Conservation (phyloP, 2,113 vertebrate genomes). For the Glareola pratincola region DNA sequence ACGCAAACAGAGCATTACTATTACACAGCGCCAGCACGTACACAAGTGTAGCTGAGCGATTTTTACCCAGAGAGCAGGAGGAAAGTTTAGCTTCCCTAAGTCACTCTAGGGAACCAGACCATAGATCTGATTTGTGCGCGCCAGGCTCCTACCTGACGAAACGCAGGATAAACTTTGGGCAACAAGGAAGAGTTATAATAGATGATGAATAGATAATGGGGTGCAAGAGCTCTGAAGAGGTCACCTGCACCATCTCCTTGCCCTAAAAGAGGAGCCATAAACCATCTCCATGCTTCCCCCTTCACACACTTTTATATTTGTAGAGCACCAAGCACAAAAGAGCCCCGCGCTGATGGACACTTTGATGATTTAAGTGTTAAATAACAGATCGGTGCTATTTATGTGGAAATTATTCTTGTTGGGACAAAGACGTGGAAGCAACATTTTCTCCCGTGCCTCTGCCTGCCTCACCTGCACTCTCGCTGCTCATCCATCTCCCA, state of each 20-base stretch:
- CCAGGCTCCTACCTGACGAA: neutral
- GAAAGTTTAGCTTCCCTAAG: neutral
- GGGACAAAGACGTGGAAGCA: slow-evolving; percentile 34
- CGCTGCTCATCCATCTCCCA: slow-evolving; percentile 47
- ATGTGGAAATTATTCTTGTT: slow-evolving; percentile 55
- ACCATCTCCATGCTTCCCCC: neutral
- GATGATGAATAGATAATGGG: slow-evolving; percentile 25
- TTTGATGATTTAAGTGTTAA: slow-evolving; percentile 53
- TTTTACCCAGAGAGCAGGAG: neutral
- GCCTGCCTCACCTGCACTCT: slow-evolving; percentile 55
- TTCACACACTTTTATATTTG: neutral
- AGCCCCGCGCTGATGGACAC: neutral
- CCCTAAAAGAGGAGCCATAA: slow-evolving; percentile 32
- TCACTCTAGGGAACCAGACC: neutral
- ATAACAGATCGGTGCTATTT: slow-evolving; percentile 44
- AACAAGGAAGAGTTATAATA: neutral
- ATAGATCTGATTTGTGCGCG: neutral
- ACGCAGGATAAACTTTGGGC: neutral
- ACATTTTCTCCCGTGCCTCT: slow-evolving; percentile 32
- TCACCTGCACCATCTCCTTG: neutral
- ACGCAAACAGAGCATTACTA: neutral
- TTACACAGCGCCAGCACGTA: accelerated
- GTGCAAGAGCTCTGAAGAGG: neutral
- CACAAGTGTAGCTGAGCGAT: neutral
- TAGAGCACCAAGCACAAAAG: slow-evolving; percentile 20